Conservation (phyloP, 2,113 vertebrate species). For the Sarotherodon lohbergeri region DNA sequence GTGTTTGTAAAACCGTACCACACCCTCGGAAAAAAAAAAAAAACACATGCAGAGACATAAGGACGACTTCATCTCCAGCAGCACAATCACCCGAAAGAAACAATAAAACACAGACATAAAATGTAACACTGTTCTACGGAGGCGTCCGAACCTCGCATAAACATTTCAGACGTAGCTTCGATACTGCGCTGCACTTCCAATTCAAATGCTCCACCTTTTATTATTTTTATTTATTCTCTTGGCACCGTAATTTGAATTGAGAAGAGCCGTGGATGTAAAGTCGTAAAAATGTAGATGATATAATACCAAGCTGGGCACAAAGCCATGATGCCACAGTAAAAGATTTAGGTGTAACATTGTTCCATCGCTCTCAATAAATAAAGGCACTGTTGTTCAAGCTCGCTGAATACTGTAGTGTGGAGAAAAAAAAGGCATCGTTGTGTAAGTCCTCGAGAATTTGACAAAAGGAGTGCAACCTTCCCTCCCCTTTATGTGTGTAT, state of each 20-base stretch:
- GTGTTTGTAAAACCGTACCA: constrained; percentile 34
- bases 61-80: constrained; percentile 17
- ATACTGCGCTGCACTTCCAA: background rate
- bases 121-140: constrained; percentile 83
- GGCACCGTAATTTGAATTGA: background rate
- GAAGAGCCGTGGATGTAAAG: background rate
- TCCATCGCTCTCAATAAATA: constrained; percentile 80
- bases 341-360: constrained; percentile 47
- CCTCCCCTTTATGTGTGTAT: constrained; percentile 69
- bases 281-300: background rate
- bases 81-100: constrained; percentile 21
- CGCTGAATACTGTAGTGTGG: constrained; percentile 86
- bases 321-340: background rate
- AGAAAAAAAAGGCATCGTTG: constrained; percentile 84
- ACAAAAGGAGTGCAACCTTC: constrained; percentile 73
- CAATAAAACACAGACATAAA: constrained; percentile 35
- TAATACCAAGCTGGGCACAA: constrained; percentile 6
- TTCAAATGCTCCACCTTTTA: background rate
- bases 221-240: background rate
- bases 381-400: constrained; percentile 88
- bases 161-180: background rate
- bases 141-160: background rate
- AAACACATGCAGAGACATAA: constrained; percentile 51
- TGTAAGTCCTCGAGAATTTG: constrained; percentile 64
- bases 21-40: constrained; percentile 68